Evolutionary conservation across 1,140 invertebrate species (phyloP), one percentile per base, ranked within the genome.

Genomic region (Sarcophaga bullata): DNA sequence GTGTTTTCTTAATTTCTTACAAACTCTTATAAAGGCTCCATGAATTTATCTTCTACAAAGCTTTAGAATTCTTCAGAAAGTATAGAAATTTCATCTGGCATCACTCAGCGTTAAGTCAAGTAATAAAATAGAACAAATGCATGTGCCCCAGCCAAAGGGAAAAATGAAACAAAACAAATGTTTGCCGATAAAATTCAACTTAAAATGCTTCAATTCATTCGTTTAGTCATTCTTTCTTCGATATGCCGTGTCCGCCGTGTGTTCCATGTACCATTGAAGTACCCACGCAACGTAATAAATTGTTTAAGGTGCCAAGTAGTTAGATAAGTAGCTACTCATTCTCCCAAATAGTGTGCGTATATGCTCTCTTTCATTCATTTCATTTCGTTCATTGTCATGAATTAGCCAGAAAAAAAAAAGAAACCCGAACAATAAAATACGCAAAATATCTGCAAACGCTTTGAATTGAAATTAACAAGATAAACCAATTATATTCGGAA

Each of bases 201-300:
- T 76, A 49, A 76, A 76, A 49, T 76, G 47, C 49, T 76, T 48
- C n/a, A n/a, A 47, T 76, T 49, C 48, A 49, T 76, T 76, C 17
- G 13, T 7, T n/a, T 47, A 17, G n/a, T 13, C 73, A 17, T 76
- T 76, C 10, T 13, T 58, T 58, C 54, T n/a, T 58, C 54, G 13
- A 58, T 58, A 37, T 37, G 4, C 25, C 25, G 25, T 37, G 25
- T 37, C 25, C n/a, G n/a, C 6, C 54, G 15, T 58, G 15, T n/a
- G 13, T 58, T 58, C 54, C 54, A 58, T 58, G 15, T 58, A 13
- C n/a, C 54, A n/a, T 15, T 19, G 19, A 76, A 76, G 73, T 76
- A 49, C 73, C 73, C 73, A 76, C 73, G 73, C 73, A 76, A 48
- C n/a, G 73, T 25, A 76, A 76, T 76, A 76, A 37, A 76, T 76